Base-by-base conservation (phyloP, 2,888 invertebrate species). In the Pseudolycoriella hygida region DNA sequence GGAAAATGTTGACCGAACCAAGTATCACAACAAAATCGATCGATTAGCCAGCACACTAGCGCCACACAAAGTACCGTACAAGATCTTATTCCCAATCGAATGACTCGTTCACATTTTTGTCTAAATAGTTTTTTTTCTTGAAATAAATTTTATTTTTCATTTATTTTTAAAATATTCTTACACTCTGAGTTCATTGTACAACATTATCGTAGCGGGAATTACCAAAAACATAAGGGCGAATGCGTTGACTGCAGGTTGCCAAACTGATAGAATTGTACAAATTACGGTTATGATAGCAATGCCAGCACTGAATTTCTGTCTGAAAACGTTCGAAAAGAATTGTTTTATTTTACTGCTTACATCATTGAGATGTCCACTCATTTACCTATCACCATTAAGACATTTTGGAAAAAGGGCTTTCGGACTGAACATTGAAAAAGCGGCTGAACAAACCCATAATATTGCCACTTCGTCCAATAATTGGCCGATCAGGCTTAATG, bases 211-310 rank as follows among this genome's bases (percentile, higher is more conserved):
- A 10, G 81, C 73, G 39, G 86, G 86, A 18, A 82, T 60, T 38
- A 76, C 74, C 48, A 86, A 67, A 15, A 71, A 70, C 83, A 86
- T 85, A 49, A 86, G 64, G 15, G 79, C 85, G 61, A 86, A 85
- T 18, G 85, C 84, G 62, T 86, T 86, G 37, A 82, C 70, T n/a
- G 77, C 77, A 5, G 86, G 86, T 60, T 83, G 76, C 67, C 83
- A 71, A 49, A 81, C 68, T 11, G 80, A 74, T 53, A 84, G 67
- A 15, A 73, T 73, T 2, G 84, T 81, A 6, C 77, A 78, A 32
- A 76, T 53, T 32, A 80, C 56, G 3, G 80, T 75, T 37, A 76
- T 64, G 25, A 71, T 56, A 40, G 71, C 62, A 48, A 76, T 72
- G 48, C 74, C 72, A 47, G 73, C 61, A 42, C 76, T 74, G 56